Conservation (phyloP, 2,888 invertebrate genomes). For the Brenthis daphne region DNA sequence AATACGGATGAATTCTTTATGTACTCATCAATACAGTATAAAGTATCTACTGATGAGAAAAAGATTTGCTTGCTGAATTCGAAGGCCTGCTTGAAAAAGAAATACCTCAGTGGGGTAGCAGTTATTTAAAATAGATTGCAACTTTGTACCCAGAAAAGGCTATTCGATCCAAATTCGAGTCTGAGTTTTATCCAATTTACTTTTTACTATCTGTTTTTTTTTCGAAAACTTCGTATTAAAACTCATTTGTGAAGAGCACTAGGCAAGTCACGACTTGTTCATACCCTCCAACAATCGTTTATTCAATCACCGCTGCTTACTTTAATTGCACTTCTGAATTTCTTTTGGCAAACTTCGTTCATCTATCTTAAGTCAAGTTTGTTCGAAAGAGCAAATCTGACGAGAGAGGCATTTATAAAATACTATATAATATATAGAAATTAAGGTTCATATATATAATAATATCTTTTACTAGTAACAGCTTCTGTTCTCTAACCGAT, state of each 20-base stretch:
- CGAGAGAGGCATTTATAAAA: not conserved
- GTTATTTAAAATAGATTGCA: too few relatives aligned
- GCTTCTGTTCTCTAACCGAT: too few relatives aligned
- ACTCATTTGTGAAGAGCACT: constrained; percentile 6
- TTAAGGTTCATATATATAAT: too few relatives aligned
- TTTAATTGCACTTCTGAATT: constrained; percentile 17
- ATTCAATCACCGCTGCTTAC: constrained; percentile 18
- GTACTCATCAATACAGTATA: too few relatives aligned
- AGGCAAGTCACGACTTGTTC: constrained; percentile 13
- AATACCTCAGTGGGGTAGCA: too few relatives aligned
- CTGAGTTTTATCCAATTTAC: not conserved
- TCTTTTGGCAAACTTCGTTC: constrained; percentile 12
- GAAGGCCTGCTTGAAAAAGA: too few relatives aligned
- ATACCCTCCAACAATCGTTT: constrained; percentile 15
- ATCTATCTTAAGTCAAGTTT: constrained; percentile 5
- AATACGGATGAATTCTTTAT: too few relatives aligned
- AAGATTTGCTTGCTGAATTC: too few relatives aligned
- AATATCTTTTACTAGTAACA: too few relatives aligned
- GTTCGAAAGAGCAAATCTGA: constrained; percentile 2
- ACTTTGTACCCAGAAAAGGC: not conserved
- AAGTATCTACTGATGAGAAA: too few relatives aligned
- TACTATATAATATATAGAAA: too few relatives aligned
- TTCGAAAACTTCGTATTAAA: constrained; percentile 8
- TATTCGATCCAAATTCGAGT: not conserved
- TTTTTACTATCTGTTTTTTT: not conserved